A percentile compares a stretch with the other conserved stretches of the same genome.
Conservation (phyloP, 2,113 vertebrate genomes). For the Scophthalmus maximus region DNA sequence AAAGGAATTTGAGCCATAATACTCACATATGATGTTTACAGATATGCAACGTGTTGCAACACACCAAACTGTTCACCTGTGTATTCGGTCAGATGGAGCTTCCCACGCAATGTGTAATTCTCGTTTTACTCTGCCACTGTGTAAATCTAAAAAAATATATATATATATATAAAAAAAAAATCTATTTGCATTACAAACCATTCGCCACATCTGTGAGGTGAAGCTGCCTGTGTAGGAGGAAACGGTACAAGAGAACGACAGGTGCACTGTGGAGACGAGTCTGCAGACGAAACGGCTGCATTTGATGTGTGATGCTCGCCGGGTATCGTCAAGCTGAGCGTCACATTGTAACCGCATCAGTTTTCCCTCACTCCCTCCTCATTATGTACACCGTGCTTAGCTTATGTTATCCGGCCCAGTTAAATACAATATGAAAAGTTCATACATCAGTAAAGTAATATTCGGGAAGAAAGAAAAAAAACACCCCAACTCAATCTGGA, state of each 20-base stretch:
- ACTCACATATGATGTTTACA: conserved; percentile 26
- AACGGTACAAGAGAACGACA: conserved; percentile 17
- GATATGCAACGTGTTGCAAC: background rate
- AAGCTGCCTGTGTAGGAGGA: conserved; percentile 32
- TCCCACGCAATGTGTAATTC: conserved; percentile 22
- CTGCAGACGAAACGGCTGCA: conserved; percentile 11
- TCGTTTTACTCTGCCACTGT: conserved; percentile 1
- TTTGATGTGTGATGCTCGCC: conserved; percentile 31
- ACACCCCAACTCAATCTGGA: background rate
- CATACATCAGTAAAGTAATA: conserved; percentile 34
- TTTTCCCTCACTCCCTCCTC: conserved; percentile 7
- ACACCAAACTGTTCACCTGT: background rate
- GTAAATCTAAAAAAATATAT: conserved; percentile 24
- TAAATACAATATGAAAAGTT: conserved; percentile 60
- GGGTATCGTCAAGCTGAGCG: conserved; percentile 27
- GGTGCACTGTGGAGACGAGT: conserved; percentile 22
- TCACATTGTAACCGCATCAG: conserved; percentile 22
- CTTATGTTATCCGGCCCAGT: conserved; percentile 57
- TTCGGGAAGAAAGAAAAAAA: conserved; percentile 9
- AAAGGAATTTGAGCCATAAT: background rate
- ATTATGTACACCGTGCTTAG: conserved; percentile 18
- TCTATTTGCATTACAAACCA: conserved; percentile 45
- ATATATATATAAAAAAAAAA: background rate
- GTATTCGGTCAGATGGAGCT: conserved; percentile 4
- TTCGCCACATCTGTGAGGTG: conserved; percentile 33